Percentiles rank a stretch among this genome's conserved stretches.
Evolutionary conservation across 1,140 invertebrate species (phyloP).

Genomic region (Goniozus legneri): DNA sequence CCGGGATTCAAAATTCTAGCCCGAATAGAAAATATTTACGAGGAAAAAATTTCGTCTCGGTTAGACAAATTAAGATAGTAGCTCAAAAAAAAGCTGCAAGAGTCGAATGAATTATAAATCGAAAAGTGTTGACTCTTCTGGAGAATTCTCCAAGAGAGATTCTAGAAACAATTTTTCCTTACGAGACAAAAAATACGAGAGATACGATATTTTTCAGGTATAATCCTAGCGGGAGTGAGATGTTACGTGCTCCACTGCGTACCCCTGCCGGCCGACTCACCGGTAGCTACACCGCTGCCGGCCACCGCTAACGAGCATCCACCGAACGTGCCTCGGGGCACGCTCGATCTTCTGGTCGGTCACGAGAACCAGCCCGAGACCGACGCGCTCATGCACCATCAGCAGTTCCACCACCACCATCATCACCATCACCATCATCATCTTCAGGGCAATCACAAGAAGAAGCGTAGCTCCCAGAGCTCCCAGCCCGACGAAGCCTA

Average conservation of each 20-base stretch:
- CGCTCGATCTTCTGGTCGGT: constrained; percentile 40
- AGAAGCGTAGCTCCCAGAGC: constrained; percentile 46
- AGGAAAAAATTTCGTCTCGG: too few species aligned
- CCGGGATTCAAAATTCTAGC: too few species aligned
- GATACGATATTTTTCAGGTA: constrained; percentile 25
- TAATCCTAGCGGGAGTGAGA: constrained; percentile 40
- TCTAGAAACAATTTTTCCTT: too few species aligned
- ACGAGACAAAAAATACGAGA: background rate
- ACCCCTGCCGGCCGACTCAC: constrained; percentile 40
- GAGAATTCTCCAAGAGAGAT: too few species aligned
- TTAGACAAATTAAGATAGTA: too few species aligned
- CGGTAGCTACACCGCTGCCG: constrained; percentile 39
- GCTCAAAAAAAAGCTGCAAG: background rate
- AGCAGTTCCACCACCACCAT: constrained; percentile 21
- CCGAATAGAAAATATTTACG: too few species aligned
- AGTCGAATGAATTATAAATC: background rate
- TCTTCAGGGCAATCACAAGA: constrained; percentile 43
- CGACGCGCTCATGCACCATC: constrained; percentile 37
- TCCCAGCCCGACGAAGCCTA: constrained; percentile 47
- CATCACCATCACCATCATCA: constrained; percentile 38
- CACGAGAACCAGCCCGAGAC: constrained; percentile 45
- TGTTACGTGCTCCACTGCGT: constrained; percentile 47
- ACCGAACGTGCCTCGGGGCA: constrained; percentile 29
- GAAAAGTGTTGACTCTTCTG: too few species aligned
- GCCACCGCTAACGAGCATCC: constrained; percentile 22